Base-by-base conservation (phyloP, 2,797 vertebrate species). In the Enteromius afrohamiltoni region DNA sequence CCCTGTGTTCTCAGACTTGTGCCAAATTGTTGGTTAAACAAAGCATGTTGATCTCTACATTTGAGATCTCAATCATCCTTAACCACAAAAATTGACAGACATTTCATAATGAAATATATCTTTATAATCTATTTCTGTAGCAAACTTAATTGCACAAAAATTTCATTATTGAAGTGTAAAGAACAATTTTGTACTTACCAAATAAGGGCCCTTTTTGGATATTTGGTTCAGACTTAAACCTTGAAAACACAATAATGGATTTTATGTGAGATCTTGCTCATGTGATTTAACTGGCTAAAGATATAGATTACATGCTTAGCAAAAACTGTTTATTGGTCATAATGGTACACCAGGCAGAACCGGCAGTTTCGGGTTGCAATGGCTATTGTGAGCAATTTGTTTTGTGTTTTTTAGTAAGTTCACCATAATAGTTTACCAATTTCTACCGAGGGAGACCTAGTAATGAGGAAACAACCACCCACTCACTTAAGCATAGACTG, bases 141-240 rank as follows among this genome's bases (percentile, higher is more conserved):
- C 31, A 67, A 65, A 17, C 1, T 42, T 42, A 6, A 42, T 42
- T 42, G 8, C 40, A 42, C 40, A 42, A 42, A 42, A 42, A 42
- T 42, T 1, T 42, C 55, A 42, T 23, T 76, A 26, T 40, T 60
- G 11, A 29, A 77, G 16, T 31, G 37, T 17, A 6, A 1, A 64
- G 1, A 64, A 47, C 17, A 21, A n/a, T 14, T 6, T 3, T n/a
- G 0, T 4, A 60, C 74, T 68, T 83, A 83, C 82, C 51, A 70
- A 60, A 83, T 47, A 70, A 31, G 40, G 37, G 4, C 42, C 51
- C 74, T 8, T 3, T 70, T 42, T 45, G 8, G 21, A 5, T 34
- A 31, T 49, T 69, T 58, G 51, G 13, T 69, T 47, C 65, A 83
- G 49, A 60, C 74, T 34, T n/a, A 83, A 58, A 11, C 74, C 82